Evolutionary conservation across 2,113 vertebrate genomes (phyloP).

Genomic region (Parus major): DNA sequence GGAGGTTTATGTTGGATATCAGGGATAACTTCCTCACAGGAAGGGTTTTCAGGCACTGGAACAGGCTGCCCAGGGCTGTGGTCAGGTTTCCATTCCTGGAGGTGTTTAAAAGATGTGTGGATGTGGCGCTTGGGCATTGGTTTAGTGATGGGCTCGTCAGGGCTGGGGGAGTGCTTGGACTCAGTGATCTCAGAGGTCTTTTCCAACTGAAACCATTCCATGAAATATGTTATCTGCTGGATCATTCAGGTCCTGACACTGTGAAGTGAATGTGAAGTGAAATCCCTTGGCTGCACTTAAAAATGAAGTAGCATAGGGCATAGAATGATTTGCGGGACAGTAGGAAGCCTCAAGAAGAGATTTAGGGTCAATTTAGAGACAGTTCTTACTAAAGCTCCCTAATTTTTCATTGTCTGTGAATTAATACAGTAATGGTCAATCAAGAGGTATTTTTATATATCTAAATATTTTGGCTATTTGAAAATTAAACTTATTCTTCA

Average conservation of each 20-base stretch:
- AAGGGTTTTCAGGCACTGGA: background rate
- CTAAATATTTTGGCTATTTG: conserved; percentile 59
- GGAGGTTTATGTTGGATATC: background rate
- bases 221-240: background rate
- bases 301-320: background rate
- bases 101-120: background rate
- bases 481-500: conserved; percentile 70
- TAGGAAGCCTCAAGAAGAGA: background rate
- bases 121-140: background rate
- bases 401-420: background rate
- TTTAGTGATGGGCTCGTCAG: too few species aligned
- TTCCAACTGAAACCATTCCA: background rate
- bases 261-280: background rate
- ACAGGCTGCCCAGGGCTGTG: background rate
- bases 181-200: background rate
- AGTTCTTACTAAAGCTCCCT: background rate
- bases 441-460: conserved; percentile 53
- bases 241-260: background rate
- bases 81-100: background rate
- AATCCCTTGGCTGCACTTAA: background rate
- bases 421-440: conserved; percentile 9
- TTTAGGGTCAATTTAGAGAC: conserved; percentile 7
- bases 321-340: background rate
- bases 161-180: background rate
- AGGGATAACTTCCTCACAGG: background rate